phyloP scores from a whole-genome alignment of 2,113 vertebrate species.

The Rhabdomys dilectus region DNA sequence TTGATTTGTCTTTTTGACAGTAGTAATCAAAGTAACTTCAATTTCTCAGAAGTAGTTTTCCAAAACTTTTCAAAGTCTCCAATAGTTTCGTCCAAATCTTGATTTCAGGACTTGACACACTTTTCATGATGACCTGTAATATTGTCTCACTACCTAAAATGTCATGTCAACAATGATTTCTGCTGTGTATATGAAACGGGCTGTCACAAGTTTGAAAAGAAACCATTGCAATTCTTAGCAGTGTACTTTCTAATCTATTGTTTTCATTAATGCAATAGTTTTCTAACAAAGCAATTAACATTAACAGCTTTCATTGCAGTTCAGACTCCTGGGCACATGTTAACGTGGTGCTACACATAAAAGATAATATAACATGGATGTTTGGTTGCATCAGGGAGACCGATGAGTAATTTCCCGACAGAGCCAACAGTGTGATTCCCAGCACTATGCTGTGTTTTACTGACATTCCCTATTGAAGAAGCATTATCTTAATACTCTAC shows the following conservation, averaged over 20 bases:
- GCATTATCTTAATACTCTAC: slow-evolving; percentile 7
- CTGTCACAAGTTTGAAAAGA: slow-evolving; percentile 22
- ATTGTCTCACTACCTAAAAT: background rate
- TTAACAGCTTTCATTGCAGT: background rate
- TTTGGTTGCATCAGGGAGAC: slow-evolving; percentile 9
- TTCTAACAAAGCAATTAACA: background rate
- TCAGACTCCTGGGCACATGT: background rate
- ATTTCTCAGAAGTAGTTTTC: background rate
- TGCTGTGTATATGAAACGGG: background rate
- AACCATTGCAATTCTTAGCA: background rate
- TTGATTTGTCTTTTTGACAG: background rate
- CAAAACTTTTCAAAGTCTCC: background rate
- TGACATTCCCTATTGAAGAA: background rate
- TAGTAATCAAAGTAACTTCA: background rate
- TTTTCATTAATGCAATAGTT: background rate
- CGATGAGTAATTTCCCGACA: slow-evolving; percentile 28
- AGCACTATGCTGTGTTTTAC: slow-evolving; percentile 28
- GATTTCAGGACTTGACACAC: background rate
- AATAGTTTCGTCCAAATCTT: background rate
- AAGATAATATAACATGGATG: background rate
- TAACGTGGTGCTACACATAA: slow-evolving; percentile 40
- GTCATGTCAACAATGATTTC: background rate
- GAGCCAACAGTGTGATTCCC: slow-evolving; percentile 45
- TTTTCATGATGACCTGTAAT: background rate
- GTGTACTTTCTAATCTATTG: background rate